Base-by-base conservation (phyloP, 2,888 invertebrate species). In the Apotomis betuletana region DNA sequence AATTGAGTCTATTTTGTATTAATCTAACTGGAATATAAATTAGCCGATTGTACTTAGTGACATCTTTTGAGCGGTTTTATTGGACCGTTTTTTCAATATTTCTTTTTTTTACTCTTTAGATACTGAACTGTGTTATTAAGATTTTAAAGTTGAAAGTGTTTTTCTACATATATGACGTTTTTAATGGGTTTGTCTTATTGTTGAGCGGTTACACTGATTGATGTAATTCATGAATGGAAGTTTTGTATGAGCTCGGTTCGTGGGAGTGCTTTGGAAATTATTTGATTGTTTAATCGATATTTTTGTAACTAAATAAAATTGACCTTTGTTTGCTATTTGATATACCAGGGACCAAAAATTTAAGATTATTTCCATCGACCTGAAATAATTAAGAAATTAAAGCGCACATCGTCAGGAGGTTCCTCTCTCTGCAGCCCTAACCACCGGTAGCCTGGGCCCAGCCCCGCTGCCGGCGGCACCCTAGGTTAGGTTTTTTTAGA, bases 1-100 rank as follows among this genome's bases (percentile, higher is more conserved):
- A 27, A 36, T 27, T 54, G 12, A 44, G 55, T 57, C 54, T 5
- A 55, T 12, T 64, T 55, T 64, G 0, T 0, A 4, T 4, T 10
- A 44, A 3, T 5, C 5, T 1, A 8, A 55, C 15, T 44, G 41
- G 10, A 54, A 13, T 27, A 15, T 44, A n/a, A 9, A 3, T 27
- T 57, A 12, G 55, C 10, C 2, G 9, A 10, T 64, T 79, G 80
- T 84, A 88, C 68, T 27, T 67, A 57, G 70, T 67, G 69, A 61
- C 67, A 71, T 67, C 67, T 49, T 55, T 52, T 61, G 54, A 49
- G 55, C 58, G 57, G 9, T 41, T 27, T 54, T 69, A 55, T 69
- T 54, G n/a, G 15, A 54, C 15, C 38, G 46, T 36, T 64, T 55
- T 44, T 64, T 27, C 6, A 4, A 38, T 58, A 38, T 5, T 52